Evolutionary conservation across 2,888 invertebrate species (phyloP).

Genomic region (Galeopsomyia nigrocyanea): DNA sequence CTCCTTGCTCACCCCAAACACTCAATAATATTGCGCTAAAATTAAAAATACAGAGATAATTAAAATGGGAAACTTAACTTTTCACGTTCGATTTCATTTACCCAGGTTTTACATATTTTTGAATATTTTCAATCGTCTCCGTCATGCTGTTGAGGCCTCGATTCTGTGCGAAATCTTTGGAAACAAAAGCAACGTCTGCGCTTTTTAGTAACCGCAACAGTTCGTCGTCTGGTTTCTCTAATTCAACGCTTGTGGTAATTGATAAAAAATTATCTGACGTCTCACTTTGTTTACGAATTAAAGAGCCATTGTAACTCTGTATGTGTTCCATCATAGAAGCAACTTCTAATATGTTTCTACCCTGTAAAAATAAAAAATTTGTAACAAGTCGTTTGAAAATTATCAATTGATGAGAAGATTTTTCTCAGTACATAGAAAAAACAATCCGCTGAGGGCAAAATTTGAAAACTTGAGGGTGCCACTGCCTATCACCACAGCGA

Average conservation of each 20-base stretch:
- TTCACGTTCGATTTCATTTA: conserved; percentile 54
- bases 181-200: conserved; percentile 75
- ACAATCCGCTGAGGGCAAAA: no score
- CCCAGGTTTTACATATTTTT: conserved; percentile 67
- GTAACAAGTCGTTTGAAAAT: no score
- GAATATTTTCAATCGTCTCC: conserved; percentile 69
- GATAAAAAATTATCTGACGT: conserved; percentile 45
- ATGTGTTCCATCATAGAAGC: conserved; percentile 72
- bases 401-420: no score
- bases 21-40: conserved; percentile 68
- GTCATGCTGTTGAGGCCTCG: conserved; percentile 71
- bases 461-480: no score
- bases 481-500: no score
- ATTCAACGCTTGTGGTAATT: conserved; percentile 74
- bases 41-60: conserved; percentile 34
- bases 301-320: conserved; percentile 67
- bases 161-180: conserved; percentile 75
- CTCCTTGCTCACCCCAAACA: conserved; percentile 77
- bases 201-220: conserved; percentile 70
- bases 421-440: no score
- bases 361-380: conserved; percentile 62
- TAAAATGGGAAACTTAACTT: not conserved
- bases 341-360: conserved; percentile 72
- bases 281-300: conserved; percentile 46
- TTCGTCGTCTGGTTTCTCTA: conserved; percentile 72